Conservation (phyloP, 30 jellyfish, hydroid and myxozoan species). For the Morbakka virulenta region DNA sequence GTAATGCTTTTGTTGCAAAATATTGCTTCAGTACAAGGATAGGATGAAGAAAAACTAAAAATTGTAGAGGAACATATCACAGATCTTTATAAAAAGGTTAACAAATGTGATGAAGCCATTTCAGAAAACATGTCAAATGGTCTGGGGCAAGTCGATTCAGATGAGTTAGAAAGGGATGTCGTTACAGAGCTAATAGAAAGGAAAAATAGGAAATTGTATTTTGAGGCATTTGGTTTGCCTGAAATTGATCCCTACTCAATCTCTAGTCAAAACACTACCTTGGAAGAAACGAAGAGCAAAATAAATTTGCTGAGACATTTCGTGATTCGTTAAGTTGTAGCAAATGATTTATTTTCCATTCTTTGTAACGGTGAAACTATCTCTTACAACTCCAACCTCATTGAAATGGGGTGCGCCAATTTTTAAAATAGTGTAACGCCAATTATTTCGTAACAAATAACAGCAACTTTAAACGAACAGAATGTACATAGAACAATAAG, state of each 20-base stretch:
- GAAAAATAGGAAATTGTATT: conserved; percentile 12
- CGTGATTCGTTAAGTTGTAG: too few relatives aligned
- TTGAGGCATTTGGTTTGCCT: conserved; percentile 29
- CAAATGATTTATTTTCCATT: too few relatives aligned
- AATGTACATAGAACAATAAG: too few relatives aligned
- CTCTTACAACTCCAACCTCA: too few relatives aligned
- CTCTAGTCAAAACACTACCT: conserved; percentile 4
- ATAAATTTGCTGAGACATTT: not conserved
- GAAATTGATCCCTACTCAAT: too few relatives aligned
- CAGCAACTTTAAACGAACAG: too few relatives aligned
- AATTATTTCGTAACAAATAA: too few relatives aligned
- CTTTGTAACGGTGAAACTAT: too few relatives aligned
- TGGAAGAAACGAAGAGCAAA: conserved; percentile 5
- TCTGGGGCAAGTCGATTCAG: conserved; percentile 9
- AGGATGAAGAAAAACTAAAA: conserved; percentile 7
- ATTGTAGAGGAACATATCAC: conserved; percentile 14
- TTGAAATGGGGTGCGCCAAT: too few relatives aligned
- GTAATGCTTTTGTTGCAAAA: conserved; percentile 19
- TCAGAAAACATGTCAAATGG: conserved; percentile 9
- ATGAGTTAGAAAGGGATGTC: conserved; percentile 2
- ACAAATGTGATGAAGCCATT: conserved; percentile 33
- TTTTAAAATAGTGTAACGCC: too few relatives aligned
- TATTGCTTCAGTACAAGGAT: conserved; percentile 17
- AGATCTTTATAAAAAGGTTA: conserved; percentile 25
- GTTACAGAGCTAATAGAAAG: conserved; percentile 25